Percentiles rank a stretch among this genome's conserved stretches.
Evolutionary conservation across 2,797 vertebrate genomes (phyloP).

Genomic region (Miichthys miiuy): DNA sequence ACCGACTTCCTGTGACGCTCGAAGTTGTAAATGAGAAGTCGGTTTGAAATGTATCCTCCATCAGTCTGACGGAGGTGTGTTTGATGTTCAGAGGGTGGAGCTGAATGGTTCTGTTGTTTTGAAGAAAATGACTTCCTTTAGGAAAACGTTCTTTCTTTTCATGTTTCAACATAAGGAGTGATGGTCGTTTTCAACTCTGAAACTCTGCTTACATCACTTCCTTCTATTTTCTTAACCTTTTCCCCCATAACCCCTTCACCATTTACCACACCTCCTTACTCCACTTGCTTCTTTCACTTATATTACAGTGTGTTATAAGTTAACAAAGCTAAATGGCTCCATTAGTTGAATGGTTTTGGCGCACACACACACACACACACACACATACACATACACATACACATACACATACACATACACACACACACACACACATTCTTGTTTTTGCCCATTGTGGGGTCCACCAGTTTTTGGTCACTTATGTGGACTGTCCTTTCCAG

Average conservation of each 20-base stretch:
- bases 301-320: too few relatives aligned
- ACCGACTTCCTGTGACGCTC: not conserved
- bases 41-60: not conserved
- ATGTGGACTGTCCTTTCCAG: too few relatives aligned
- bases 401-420: too few relatives aligned
- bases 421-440: too few relatives aligned
- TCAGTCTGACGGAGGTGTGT: not conserved
- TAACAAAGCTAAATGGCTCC: not conserved
- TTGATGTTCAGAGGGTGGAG: slow-evolving; percentile 4
- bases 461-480: too few relatives aligned
- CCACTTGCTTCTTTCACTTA: not conserved
- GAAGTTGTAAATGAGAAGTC: not conserved
- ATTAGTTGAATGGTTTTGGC: too few relatives aligned
- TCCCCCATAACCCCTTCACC: too few relatives aligned
- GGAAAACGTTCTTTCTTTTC: not conserved
- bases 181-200: not conserved
- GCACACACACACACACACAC: too few relatives aligned
- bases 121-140: slow-evolving; percentile 28
- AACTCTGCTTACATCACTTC: not conserved
- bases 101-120: not conserved
- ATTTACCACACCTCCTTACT: not conserved
- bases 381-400: too few relatives aligned
- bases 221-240: not conserved
- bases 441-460: too few relatives aligned
- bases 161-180: not conserved